These are phyloP conservation scores for Hirudo medicinalis DNA, from an alignment of 1,140 invertebrate species.

Conservation along the genomic window DNA sequence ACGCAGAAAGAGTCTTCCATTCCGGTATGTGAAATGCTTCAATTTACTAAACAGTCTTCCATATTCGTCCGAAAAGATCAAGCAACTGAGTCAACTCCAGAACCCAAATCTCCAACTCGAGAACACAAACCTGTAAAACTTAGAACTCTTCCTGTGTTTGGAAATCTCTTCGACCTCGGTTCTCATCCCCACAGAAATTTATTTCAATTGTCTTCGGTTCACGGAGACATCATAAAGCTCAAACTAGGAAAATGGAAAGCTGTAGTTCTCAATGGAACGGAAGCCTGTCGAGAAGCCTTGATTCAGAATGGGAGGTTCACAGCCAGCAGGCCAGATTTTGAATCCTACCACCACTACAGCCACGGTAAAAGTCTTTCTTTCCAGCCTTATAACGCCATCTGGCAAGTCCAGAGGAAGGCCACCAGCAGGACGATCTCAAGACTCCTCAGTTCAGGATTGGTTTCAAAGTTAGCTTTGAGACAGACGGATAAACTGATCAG, in stretches of 20 bases:
- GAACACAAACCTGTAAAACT: too few species aligned
- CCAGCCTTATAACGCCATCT: conserved; percentile 13
- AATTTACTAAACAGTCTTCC: too few species aligned
- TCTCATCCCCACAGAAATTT: conserved; percentile 22
- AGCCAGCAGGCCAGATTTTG: conserved; percentile 22
- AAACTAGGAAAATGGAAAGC: conserved; percentile 20
- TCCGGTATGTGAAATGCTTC: too few species aligned
- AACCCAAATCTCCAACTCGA: too few species aligned
- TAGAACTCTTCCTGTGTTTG: conserved; percentile 19
- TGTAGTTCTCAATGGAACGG: conserved; percentile 22
- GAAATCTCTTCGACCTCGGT: conserved; percentile 23
- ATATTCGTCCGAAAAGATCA: too few species aligned
- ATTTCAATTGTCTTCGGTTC: conserved; percentile 18
- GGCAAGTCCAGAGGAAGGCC: conserved; percentile 11
- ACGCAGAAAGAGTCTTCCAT: too few species aligned
- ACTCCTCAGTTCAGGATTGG: not conserved
- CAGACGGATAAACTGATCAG: not conserved
- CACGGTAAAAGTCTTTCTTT: conserved; percentile 21
- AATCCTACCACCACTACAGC: conserved; percentile 18
- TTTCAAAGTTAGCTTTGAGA: not conserved
- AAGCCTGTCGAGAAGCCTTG: conserved; percentile 19
- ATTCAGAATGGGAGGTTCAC: conserved; percentile 19
- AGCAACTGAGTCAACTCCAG: too few species aligned
- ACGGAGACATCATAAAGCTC: conserved; percentile 21
- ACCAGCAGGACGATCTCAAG: not conserved